phyloP scores from a whole-genome alignment of 1,140 invertebrate genomes.

The Drosophila serrata region DNA sequence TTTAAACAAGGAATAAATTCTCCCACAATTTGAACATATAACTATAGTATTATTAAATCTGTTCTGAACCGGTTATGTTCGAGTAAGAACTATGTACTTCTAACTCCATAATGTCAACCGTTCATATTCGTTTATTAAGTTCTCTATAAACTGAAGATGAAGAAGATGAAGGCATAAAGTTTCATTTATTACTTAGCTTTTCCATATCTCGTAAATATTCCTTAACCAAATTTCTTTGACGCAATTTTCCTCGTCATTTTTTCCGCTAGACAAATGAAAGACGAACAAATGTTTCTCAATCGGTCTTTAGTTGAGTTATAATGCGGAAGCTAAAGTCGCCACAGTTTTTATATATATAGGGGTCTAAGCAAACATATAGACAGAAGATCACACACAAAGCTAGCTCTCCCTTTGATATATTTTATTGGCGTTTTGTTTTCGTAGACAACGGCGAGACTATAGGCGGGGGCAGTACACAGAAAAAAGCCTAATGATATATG shows the following conservation, averaged over 20 bases:
- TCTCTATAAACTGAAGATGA: too few relatives aligned
- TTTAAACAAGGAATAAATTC: neutral
- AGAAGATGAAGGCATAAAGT: too few relatives aligned
- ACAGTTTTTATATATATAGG: constrained; percentile 33
- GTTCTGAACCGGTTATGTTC: neutral
- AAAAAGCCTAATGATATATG: neutral
- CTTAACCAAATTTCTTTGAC: constrained; percentile 3
- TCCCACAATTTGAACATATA: neutral
- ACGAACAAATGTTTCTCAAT: constrained; percentile 31
- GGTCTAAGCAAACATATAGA: constrained; percentile 2
- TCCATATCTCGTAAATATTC: neutral
- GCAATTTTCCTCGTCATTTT: constrained; percentile 16
- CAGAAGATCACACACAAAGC: neutral
- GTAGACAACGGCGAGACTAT: neutral
- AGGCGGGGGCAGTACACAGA: constrained; percentile 24
- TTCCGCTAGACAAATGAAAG: constrained; percentile 12
- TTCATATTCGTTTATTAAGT: too few relatives aligned
- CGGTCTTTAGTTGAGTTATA: constrained; percentile 40
- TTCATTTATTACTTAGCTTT: neutral
- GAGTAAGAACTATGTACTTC: too few relatives aligned
- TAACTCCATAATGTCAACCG: too few relatives aligned
- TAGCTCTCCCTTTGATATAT: constrained; percentile 39
- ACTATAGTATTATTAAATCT: neutral
- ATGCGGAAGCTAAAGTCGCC: constrained; percentile 54
- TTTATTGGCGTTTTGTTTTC: constrained; percentile 54